Evolutionary conservation across 2,888 invertebrate genomes (phyloP).

Genomic region (Ornithoptera priamus): DNA sequence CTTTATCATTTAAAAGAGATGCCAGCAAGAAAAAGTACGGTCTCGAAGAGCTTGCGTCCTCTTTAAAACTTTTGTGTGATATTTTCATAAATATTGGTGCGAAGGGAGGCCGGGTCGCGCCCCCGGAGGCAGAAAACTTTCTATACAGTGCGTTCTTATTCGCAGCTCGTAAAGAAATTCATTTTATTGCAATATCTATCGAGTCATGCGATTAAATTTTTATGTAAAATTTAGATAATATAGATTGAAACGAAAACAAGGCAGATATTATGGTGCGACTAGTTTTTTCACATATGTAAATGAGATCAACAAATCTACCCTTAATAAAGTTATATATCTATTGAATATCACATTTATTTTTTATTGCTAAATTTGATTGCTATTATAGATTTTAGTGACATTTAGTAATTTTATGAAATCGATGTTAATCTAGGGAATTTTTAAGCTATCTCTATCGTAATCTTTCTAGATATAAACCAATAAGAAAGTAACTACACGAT

Average conservation of each 20-base stretch:
- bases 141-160: slow-evolving; percentile 54
- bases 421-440: neutral
- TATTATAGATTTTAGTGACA: neutral
- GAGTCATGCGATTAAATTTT: slow-evolving; percentile 31
- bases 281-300: neutral
- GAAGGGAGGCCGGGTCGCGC: slow-evolving; percentile 48
- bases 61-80: slow-evolving; percentile 59
- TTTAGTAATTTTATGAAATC: neutral
- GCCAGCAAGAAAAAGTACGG: slow-evolving; percentile 38
- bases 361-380: neutral
- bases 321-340: neutral
- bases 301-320: neutral
- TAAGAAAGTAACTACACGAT: neutral
- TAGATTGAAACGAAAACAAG: neutral
- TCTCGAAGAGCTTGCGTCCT: slow-evolving; percentile 44
- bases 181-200: slow-evolving; percentile 54
- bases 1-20: slow-evolving; percentile 45
- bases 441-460: neutral
- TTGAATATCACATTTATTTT: neutral
- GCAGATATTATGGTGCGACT: neutral
- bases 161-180: slow-evolving; percentile 66
- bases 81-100: slow-evolving; percentile 64
- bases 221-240: slow-evolving; percentile 8
- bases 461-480: neutral
- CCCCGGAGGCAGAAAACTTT: slow-evolving; percentile 48